Percentiles rank a stretch among this genome's conserved stretches.
Evolutionary conservation across 2,797 vertebrate genomes (phyloP).

Genomic region (Hydrolagus colliei): DNA sequence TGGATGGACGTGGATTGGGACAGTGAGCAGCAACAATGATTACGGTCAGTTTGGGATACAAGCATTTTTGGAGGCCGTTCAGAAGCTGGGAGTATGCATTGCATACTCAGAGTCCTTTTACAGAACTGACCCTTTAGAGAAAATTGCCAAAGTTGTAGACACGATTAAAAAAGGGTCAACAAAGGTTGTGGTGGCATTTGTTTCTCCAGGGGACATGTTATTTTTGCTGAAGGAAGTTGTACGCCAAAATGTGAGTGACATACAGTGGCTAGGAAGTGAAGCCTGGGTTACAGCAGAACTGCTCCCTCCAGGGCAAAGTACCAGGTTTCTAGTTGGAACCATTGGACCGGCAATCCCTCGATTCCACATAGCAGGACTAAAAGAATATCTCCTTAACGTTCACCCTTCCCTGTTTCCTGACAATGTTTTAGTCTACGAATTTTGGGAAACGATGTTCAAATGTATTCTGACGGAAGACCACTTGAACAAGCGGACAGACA

Average conservation of each 20-base stretch:
- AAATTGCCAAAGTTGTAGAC: conserved; percentile 51
- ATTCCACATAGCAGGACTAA: neutral
- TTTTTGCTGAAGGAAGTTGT: neutral
- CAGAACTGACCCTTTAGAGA: conserved; percentile 46
- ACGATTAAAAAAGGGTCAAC: conserved; percentile 54
- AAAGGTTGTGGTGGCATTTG: conserved; percentile 39
- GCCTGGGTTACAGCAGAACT: conserved; percentile 10
- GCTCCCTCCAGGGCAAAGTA: neutral
- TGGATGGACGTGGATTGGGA: conserved; percentile 63
- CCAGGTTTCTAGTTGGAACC: neutral
- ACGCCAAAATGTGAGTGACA: neutral
- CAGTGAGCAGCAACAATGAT: conserved; percentile 61
- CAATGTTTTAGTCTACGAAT: neutral
- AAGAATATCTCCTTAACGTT: neutral
- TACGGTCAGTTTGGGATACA: conserved; percentile 58
- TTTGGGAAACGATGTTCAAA: neutral
- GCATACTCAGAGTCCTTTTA: conserved; percentile 57
- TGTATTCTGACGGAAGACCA: neutral
- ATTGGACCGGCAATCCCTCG: neutral
- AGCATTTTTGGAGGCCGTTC: conserved; percentile 42
- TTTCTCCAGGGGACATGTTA: neutral
- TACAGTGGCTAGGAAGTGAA: conserved; percentile 23
- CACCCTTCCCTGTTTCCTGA: neutral
- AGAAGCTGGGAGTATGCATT: conserved; percentile 56
- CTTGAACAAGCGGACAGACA: neutral